Conservation (phyloP, 2,888 invertebrate genomes). For the Noctua fimbriata region DNA sequence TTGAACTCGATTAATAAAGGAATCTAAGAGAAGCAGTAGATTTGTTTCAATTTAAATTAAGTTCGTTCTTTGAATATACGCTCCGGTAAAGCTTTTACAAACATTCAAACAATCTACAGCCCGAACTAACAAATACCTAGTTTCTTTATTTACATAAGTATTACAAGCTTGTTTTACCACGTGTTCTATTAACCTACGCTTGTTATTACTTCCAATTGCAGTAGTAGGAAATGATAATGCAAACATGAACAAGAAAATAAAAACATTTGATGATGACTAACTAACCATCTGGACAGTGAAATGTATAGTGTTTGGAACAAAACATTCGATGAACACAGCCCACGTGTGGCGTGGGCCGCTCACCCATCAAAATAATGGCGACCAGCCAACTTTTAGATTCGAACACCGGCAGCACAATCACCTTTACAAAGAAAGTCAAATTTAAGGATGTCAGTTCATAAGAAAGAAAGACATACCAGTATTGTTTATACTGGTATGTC, state of each 20-base stretch:
- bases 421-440: slow-evolving; percentile 82
- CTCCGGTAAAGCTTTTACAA: slow-evolving; percentile 34
- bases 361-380: slow-evolving; percentile 89
- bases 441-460: slow-evolving; percentile 75
- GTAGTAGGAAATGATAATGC: slow-evolving; percentile 42
- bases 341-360: slow-evolving; percentile 77
- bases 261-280: slow-evolving; percentile 72
- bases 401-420: slow-evolving; percentile 84
- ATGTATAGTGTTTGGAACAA: slow-evolving; percentile 76
- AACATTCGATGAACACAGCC: slow-evolving; percentile 81
- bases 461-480: slow-evolving; percentile 67
- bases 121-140: slow-evolving; percentile 16
- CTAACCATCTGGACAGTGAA: slow-evolving; percentile 73
- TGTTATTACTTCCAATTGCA: slow-evolving; percentile 23
- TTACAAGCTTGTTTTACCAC: slow-evolving; percentile 11
- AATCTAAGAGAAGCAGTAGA: slow-evolving; percentile 6
- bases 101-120: slow-evolving; percentile 23
- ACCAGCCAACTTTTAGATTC: slow-evolving; percentile 82
- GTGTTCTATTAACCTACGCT: slow-evolving; percentile 12
- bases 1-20: slow-evolving; percentile 22
- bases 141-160: slow-evolving; percentile 12
- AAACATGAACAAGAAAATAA: slow-evolving; percentile 53
- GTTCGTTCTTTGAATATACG: slow-evolving; percentile 15
- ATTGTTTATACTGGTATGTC: no score
- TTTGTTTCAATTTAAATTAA: slow-evolving; percentile 38